Evolutionary conservation across 2,113 vertebrate genomes (phyloP).

Genomic region (Mystacornis crossleyi): DNA sequence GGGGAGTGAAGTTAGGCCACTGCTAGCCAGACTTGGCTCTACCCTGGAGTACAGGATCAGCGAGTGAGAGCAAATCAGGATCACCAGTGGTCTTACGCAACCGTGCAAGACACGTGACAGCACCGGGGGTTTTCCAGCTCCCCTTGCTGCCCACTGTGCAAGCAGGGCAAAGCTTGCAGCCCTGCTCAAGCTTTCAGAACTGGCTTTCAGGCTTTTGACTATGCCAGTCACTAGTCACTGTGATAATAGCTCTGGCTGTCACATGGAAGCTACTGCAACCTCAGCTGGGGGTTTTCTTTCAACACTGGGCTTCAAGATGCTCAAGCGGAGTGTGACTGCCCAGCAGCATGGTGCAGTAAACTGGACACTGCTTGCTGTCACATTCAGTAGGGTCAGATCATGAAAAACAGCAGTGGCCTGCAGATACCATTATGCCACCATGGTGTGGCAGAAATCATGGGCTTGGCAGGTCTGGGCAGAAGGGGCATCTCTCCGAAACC

Average conservation of each 20-base stretch:
- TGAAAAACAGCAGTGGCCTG: not conserved
- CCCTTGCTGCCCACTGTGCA: not conserved
- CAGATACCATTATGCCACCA: not conserved
- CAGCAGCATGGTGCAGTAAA: not conserved
- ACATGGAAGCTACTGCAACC: not conserved
- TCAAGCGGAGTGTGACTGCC: not conserved
- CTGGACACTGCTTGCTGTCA: not conserved
- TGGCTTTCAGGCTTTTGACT: not conserved
- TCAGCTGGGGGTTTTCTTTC: not conserved
- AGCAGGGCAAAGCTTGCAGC: not conserved
- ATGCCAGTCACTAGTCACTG: not conserved
- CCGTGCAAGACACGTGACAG: fast-evolving
- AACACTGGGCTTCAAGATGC: not conserved
- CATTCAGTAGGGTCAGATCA: not conserved
- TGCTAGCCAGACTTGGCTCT: not conserved
- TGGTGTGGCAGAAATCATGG: not conserved
- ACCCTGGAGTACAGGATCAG: fast-evolving
- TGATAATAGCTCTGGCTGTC: not conserved
- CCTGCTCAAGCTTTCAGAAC: not conserved
- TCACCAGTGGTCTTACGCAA: not conserved
- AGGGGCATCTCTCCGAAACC: not conserved
- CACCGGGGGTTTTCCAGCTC: not conserved
- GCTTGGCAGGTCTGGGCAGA: not conserved
- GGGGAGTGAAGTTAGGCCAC: not conserved
- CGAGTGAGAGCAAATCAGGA: not conserved